A percentile compares a stretch with the other conserved stretches of the same genome.
Evolutionary conservation across 2,888 invertebrate genomes (phyloP).

Genomic region (Galerucella pusilla): DNA sequence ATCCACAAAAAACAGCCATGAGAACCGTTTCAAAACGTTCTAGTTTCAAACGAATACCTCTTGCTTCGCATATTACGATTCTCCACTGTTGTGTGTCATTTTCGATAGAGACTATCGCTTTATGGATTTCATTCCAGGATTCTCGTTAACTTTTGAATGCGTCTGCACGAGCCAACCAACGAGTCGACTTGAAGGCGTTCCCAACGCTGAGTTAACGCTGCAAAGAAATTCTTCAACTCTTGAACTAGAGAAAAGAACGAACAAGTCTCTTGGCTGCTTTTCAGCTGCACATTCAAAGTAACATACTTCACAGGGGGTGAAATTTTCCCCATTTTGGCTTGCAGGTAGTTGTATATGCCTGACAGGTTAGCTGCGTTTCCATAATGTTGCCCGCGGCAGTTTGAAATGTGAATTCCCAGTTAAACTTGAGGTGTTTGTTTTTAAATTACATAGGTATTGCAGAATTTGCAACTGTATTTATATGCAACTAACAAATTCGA

Average conservation of each 20-base stretch:
- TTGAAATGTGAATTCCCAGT: neutral
- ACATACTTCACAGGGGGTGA: neutral
- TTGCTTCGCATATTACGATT: too few relatives aligned
- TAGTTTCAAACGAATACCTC: too few relatives aligned
- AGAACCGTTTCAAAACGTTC: too few relatives aligned
- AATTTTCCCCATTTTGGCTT: neutral
- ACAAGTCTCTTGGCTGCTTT: neutral
- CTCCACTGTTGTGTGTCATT: neutral
- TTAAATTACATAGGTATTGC: too few relatives aligned
- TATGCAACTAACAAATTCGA: too few relatives aligned
- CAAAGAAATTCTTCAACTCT: neutral
- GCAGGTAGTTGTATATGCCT: too few relatives aligned
- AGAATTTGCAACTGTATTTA: too few relatives aligned
- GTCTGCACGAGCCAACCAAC: conserved; percentile 11
- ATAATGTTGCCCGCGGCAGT: neutral
- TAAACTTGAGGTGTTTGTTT: neutral
- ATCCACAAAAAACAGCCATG: too few relatives aligned
- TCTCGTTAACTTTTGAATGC: neutral
- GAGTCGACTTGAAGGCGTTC: neutral
- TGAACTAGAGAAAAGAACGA: neutral
- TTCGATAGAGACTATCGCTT: neutral
- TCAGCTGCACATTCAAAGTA: neutral
- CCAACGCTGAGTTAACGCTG: conserved; percentile 7
- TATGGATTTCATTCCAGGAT: too few relatives aligned
- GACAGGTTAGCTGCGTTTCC: too few relatives aligned